Conservation (phyloP, 30 jellyfish, hydroid and myxozoan species). For the Pelagia noctiluca region DNA sequence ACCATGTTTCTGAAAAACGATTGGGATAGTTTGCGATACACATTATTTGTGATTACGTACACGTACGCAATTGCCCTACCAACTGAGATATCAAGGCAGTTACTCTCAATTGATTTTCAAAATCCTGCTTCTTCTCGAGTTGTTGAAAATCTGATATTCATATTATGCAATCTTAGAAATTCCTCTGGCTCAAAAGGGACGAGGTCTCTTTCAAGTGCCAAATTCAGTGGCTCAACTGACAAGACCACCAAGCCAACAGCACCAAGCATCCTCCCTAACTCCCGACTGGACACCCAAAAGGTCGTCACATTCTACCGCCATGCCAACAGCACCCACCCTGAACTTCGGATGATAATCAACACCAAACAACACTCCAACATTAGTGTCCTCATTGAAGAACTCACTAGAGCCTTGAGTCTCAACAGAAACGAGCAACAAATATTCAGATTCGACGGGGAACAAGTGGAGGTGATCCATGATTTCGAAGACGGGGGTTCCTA, state of each 20-base stretch:
- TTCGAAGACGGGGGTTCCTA: constrained; percentile 80
- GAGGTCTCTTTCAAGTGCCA: too few species aligned
- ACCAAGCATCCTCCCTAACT: not conserved
- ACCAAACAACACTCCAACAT: constrained; percentile 47
- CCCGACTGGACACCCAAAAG: constrained; percentile 50
- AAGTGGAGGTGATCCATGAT: constrained; percentile 50
- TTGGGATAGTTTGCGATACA: too few species aligned
- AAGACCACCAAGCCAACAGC: not conserved
- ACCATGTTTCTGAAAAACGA: too few species aligned
- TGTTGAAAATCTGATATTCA: too few species aligned
- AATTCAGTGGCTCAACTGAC: too few species aligned
- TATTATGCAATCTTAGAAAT: too few species aligned
- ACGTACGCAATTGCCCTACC: too few species aligned
- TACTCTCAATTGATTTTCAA: too few species aligned
- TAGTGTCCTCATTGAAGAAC: constrained; percentile 51
- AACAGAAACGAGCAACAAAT: constrained; percentile 60
- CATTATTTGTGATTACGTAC: too few species aligned
- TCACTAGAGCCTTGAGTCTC: constrained; percentile 58
- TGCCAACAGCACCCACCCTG: constrained; percentile 77
- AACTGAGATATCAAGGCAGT: too few species aligned
- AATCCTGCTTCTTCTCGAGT: too few species aligned
- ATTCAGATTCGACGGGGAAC: constrained; percentile 44
- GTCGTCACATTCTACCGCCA: constrained; percentile 76
- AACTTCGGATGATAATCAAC: constrained; percentile 64
- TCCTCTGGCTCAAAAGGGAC: too few species aligned